Percentiles rank a stretch among this genome's conserved stretches.
Evolutionary conservation across 1,140 invertebrate species (phyloP).

Genomic region (Heliconius hewitsoni): DNA sequence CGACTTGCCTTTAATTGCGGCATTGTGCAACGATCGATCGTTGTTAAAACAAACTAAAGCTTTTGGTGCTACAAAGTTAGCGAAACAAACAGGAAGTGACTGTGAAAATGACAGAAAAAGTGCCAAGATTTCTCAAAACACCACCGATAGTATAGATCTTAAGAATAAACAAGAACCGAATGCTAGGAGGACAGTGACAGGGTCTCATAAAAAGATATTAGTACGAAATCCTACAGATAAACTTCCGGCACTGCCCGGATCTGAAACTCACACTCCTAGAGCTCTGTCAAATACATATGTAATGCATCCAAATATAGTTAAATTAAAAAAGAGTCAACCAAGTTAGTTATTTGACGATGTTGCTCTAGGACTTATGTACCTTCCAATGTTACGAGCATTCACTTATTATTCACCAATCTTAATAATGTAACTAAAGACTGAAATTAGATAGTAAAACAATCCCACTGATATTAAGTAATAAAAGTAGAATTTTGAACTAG

Average conservation of each 20-base stretch:
- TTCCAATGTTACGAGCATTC: slow-evolving; percentile 74
- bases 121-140: slow-evolving; percentile 64
- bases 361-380: slow-evolving; percentile 37
- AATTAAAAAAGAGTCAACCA: slow-evolving; percentile 70
- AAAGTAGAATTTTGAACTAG: slow-evolving; percentile 8
- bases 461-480: slow-evolving; percentile 40
- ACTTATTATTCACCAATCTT: slow-evolving; percentile 40
- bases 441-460: slow-evolving; percentile 49
- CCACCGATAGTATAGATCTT: slow-evolving; percentile 74
- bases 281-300: slow-evolving; percentile 77
- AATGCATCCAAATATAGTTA: slow-evolving; percentile 71
- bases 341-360: slow-evolving; percentile 57
- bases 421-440: slow-evolving; percentile 63
- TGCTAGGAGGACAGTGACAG: slow-evolving; percentile 55
- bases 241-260: slow-evolving; percentile 68
- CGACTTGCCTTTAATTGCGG: slow-evolving; percentile 93
- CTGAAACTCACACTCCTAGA: slow-evolving; percentile 70
- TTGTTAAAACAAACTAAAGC: slow-evolving; percentile 92
- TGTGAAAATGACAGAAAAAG: slow-evolving; percentile 74
- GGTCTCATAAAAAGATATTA: slow-evolving; percentile 67
- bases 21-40: slow-evolving; percentile 93
- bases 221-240: slow-evolving; percentile 75
- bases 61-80: slow-evolving; percentile 87
- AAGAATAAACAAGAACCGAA: slow-evolving; percentile 70
- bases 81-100: slow-evolving; percentile 67